phyloP scores from a whole-genome alignment of 2,113 vertebrate species.

The Heptranchias perlo region DNA sequence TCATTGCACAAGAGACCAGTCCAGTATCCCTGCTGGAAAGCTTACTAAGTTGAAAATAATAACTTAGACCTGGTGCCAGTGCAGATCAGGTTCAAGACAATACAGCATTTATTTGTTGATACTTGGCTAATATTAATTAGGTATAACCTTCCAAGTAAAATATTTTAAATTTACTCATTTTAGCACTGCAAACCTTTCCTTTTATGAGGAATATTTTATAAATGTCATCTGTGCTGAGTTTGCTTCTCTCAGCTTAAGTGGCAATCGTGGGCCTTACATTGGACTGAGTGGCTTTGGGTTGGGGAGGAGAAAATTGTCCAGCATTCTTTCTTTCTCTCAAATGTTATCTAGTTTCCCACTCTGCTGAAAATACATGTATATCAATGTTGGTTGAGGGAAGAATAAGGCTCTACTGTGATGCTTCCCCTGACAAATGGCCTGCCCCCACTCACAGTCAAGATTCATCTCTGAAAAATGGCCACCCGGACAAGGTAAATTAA shows the following conservation, averaged over 20 bases:
- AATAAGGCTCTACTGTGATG: not conserved
- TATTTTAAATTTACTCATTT: not conserved
- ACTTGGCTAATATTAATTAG: not conserved
- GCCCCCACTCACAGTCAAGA: not conserved
- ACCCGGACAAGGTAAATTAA: not conserved
- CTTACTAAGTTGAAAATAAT: not conserved
- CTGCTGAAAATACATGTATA: not conserved
- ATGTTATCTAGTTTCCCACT: not conserved
- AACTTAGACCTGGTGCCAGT: not conserved
- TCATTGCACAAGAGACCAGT: not conserved
- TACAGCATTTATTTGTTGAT: not conserved
- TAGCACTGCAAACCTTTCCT: not conserved
- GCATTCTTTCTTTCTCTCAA: not conserved
- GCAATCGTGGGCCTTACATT: not conserved
- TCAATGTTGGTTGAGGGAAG: not conserved
- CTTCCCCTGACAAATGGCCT: not conserved
- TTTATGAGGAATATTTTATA: too few species aligned
- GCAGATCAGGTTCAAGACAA: not conserved
- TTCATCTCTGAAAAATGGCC: not conserved
- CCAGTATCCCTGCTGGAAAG: not conserved
- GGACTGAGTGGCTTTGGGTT: not conserved
- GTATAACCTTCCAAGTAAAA: not conserved
- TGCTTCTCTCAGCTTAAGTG: not conserved
- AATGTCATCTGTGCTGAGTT: not conserved
- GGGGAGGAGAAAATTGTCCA: not conserved